phyloP scores from a whole-genome alignment of 2,113 vertebrate species.

The Montifringilla adamsi region DNA sequence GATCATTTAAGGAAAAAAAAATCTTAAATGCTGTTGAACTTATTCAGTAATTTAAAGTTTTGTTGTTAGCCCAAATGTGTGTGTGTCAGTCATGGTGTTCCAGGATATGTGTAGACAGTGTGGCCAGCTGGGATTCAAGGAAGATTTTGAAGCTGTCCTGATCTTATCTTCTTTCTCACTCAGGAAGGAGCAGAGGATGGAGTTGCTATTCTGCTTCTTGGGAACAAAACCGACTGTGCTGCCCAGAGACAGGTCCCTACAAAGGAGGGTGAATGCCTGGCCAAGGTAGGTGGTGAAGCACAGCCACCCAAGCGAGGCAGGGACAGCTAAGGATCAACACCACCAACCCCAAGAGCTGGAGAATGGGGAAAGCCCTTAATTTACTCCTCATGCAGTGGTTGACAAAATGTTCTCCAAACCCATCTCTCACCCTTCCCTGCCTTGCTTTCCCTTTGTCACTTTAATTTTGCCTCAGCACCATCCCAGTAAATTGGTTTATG shows the following conservation, averaged over 20 bases:
- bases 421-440: not conserved
- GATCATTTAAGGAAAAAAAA: not conserved
- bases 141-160: not conserved
- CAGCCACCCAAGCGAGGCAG: fast-evolving
- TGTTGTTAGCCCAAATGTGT: not conserved
- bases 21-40: not conserved
- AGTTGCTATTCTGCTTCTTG: slow-evolving; percentile 81
- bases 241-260: slow-evolving; percentile 73
- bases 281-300: slow-evolving; percentile 74
- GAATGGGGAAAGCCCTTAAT: not conserved
- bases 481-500: not conserved
- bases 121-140: not conserved
- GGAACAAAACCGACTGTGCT: slow-evolving; percentile 86
- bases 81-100: not conserved
- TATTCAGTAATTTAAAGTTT: not conserved
- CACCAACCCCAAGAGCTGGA: not conserved
- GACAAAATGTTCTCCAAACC: not conserved
- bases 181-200: slow-evolving; percentile 79
- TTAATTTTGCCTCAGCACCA: not conserved
- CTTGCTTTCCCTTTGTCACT: not conserved
- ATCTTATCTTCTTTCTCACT: not conserved
- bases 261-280: slow-evolving; percentile 76
- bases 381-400: not conserved
- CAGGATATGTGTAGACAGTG: too few relatives aligned
- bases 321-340: not conserved